Conservation (phyloP, 2,113 vertebrate genomes). For the Aegotheles bennettii region DNA sequence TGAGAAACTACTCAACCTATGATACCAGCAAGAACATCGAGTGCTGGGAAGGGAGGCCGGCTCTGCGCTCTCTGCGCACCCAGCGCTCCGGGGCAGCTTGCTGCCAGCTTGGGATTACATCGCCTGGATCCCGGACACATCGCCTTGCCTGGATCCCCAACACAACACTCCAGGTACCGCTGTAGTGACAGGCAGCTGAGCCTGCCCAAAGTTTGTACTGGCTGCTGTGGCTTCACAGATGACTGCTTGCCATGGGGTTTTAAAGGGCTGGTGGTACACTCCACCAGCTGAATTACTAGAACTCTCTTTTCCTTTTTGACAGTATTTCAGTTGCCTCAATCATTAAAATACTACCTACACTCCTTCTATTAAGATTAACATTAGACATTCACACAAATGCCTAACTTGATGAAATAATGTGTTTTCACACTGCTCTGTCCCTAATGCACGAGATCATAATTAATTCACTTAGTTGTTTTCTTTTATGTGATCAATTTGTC, state of each 20-base stretch:
- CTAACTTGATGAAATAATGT: background rate
- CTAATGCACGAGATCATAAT: background rate
- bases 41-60: too few relatives aligned
- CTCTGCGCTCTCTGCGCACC: too few relatives aligned
- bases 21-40: too few relatives aligned
- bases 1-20: too few relatives aligned
- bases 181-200: background rate
- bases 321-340: background rate
- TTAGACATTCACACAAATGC: background rate
- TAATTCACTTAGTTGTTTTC: background rate
- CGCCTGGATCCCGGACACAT: too few relatives aligned
- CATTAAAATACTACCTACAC: background rate
- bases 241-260: background rate
- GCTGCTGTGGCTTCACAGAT: background rate
- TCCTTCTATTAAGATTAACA: background rate
- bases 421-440: background rate
- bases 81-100: too few relatives aligned
- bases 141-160: too few relatives aligned
- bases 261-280: background rate
- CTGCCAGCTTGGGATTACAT: too few relatives aligned
- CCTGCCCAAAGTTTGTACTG: background rate
- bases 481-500: background rate
- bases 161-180: background rate
- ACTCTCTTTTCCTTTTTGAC: background rate
- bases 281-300: background rate